Evolutionary conservation across 92 coral and sea anemone genomes (phyloP), one percentile per base, ranked within the genome.

Genomic region (Heliopora coerulea): DNA sequence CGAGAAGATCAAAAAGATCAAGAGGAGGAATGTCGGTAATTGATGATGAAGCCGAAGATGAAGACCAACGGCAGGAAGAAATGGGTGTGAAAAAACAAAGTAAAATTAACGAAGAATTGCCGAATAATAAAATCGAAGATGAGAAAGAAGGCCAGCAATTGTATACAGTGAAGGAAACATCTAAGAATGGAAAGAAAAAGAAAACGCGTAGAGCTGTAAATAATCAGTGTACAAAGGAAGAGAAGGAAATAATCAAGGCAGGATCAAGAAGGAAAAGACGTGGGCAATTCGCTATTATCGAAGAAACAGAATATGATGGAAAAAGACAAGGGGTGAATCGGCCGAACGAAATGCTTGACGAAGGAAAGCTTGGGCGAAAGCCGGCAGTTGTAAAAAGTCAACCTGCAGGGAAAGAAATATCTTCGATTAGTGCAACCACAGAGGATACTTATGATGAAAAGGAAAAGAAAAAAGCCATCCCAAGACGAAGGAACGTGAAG

Each of bases 11-110:
- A n/a, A 46, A 8, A 15, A 46, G 10, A 46, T n/a, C 52, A 46
- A 46, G 3, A 46, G 15, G 52, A n/a, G 52, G 52, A 46, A 6
- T 6, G n/a, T 15, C 52, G n/a, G 52, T n/a, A 7, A n/a, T 46
- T 7, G 2, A 8, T 4, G 57, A 46, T 46, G 52, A 15, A 46
- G 15, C 52, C 17, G 15, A 15, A 46, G 52, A 46, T 15, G 12
- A 37, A 37, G 42, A 12, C 5, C 6, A 4, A 37, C 42, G 12
- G 12, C 42, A 37, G 42, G 42, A 37, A 4, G n/a, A n/a, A n/a
- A n/a, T n/a, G n/a, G n/a, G n/a, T 75, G 67, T 25, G 58, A 48
- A 37, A n/a, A 26, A 48, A 70, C 17, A 62, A 28, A 31, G 0
- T 34, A 17, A 1, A 27, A 54, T 10, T 19, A 19, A 27, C 0